phyloP scores from a whole-genome alignment of 1,140 invertebrate genomes.

The Episyrphus balteatus region DNA sequence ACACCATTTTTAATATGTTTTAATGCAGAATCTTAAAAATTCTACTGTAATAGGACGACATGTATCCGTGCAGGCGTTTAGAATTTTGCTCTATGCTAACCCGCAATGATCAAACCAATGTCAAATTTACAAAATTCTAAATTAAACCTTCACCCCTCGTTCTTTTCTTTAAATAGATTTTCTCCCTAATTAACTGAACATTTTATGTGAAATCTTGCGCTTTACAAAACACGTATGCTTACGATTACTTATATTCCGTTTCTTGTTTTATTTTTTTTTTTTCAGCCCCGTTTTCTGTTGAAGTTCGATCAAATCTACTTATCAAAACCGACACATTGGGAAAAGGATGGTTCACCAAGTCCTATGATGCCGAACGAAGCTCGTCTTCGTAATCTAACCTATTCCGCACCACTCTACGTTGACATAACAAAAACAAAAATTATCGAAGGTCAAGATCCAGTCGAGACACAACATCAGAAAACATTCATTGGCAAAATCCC shows the following conservation, averaged over 20 bases:
- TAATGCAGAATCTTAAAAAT: too few relatives aligned
- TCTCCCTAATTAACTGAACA: too few relatives aligned
- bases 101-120: too few relatives aligned
- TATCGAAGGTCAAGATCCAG: slow-evolving; percentile 79
- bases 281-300: slow-evolving; percentile 70
- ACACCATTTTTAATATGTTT: too few relatives aligned
- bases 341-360: slow-evolving; percentile 95
- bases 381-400: slow-evolving; percentile 74
- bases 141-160: too few relatives aligned
- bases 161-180: too few relatives aligned
- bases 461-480: slow-evolving; percentile 92
- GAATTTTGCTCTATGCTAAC: too few relatives aligned
- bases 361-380: slow-evolving; percentile 99
- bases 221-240: not conserved
- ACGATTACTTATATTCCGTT: not conserved
- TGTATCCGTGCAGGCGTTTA: too few relatives aligned
- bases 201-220: too few relatives aligned
- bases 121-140: too few relatives aligned
- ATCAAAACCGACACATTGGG: slow-evolving; percentile 98
- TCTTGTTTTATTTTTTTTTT: slow-evolving; percentile 8
- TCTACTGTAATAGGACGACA: too few relatives aligned
- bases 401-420: slow-evolving; percentile 95
- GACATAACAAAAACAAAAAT: slow-evolving; percentile 95
- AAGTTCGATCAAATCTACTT: slow-evolving; percentile 99
- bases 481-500: slow-evolving; percentile 99